Percentiles rank a stretch among this genome's conserved stretches.
Conservation (phyloP, 2,888 invertebrate species). For the Cancer borealis region DNA sequence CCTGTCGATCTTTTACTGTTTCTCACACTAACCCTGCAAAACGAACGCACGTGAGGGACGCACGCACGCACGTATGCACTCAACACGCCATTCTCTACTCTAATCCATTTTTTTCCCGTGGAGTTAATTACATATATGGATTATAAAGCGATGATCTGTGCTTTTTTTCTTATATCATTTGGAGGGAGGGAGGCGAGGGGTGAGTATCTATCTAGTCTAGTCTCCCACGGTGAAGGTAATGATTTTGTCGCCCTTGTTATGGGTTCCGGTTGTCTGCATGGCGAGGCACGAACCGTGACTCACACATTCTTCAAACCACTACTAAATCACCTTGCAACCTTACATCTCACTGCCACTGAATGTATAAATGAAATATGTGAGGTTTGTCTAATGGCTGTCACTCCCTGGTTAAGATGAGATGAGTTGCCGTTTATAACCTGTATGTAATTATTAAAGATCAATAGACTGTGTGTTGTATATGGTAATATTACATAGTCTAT, state of each 20-base stretch:
- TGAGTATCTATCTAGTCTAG: neutral
- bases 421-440: too few species aligned
- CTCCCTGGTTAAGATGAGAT: too few species aligned
- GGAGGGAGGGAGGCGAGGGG: neutral
- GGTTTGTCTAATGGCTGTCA: too few species aligned
- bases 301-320: neutral
- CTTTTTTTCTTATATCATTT: neutral
- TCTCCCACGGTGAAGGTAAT: neutral
- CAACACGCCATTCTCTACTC: slow-evolving; percentile 20
- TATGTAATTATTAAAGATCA: too few species aligned
- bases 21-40: neutral
- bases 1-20: neutral
- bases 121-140: neutral
- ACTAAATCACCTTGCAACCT: neutral
- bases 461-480: too few species aligned
- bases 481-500: too few species aligned
- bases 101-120: neutral
- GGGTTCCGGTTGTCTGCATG: neutral
- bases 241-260: neutral
- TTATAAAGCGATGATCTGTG: neutral
- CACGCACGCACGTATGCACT: slow-evolving; percentile 46
- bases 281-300: neutral
- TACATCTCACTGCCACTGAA: too few species aligned
- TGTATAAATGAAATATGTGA: too few species aligned
- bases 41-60: neutral